Conservation (phyloP, 2,888 invertebrate genomes). For the Pandemis corylana region DNA sequence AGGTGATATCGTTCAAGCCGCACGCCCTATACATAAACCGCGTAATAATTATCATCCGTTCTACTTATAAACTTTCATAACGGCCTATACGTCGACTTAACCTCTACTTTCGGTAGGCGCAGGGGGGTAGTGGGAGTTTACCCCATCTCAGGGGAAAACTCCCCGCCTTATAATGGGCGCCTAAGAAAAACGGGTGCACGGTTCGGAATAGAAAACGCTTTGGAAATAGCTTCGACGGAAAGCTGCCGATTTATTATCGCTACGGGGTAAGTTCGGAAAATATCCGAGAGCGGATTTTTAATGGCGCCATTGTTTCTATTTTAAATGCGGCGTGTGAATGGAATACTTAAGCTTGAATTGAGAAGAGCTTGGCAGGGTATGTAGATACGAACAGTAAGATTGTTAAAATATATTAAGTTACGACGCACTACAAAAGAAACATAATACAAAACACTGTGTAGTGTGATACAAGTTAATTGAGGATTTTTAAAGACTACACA, state of each 20-base stretch:
- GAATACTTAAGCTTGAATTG: slow-evolving; percentile 75
- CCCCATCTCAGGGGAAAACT: slow-evolving; percentile 51
- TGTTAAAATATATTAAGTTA: background rate
- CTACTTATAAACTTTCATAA: slow-evolving; percentile 85
- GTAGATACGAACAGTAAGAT: slow-evolving; percentile 17
- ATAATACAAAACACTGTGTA: too few relatives aligned
- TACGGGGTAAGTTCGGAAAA: slow-evolving; percentile 83
- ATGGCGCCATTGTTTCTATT: slow-evolving; percentile 83
- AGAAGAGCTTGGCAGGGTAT: slow-evolving; percentile 48
- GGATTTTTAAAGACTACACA: too few relatives aligned
- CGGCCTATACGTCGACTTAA: slow-evolving; percentile 84
- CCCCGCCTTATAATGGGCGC: slow-evolving; percentile 80
- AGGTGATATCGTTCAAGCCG: slow-evolving; percentile 77
- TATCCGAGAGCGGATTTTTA: slow-evolving; percentile 84
- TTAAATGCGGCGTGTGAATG: slow-evolving; percentile 82
- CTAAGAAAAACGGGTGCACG: slow-evolving; percentile 84
- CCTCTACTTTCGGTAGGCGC: slow-evolving; percentile 73
- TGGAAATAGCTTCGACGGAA: slow-evolving; percentile 84
- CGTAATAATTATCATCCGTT: slow-evolving; percentile 84
- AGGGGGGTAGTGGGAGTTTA: slow-evolving; percentile 53
- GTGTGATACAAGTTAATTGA: too few relatives aligned
- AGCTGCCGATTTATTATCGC: slow-evolving; percentile 82
- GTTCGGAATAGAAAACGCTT: slow-evolving; percentile 84
- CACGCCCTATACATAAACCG: slow-evolving; percentile 78
- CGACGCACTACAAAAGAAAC: too few relatives aligned